phyloP scores from a whole-genome alignment of 2,113 vertebrate species.

The Odontesthes bonariensis region DNA sequence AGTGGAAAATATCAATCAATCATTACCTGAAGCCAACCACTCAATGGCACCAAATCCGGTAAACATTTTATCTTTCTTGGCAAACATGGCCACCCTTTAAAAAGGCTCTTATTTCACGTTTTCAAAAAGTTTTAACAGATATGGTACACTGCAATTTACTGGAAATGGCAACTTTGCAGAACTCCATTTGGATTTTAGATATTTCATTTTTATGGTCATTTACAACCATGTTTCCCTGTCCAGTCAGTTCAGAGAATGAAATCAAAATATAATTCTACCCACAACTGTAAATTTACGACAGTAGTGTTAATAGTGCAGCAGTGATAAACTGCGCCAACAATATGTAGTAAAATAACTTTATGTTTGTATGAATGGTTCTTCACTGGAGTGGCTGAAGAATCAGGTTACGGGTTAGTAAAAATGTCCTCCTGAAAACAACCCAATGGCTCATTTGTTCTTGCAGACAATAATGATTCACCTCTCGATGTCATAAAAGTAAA shows the following conservation, averaged over 20 bases:
- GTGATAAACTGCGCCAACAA: not conserved
- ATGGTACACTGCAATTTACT: not conserved
- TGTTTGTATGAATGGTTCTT: not conserved
- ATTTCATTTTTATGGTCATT: not conserved
- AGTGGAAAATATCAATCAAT: constrained; percentile 69
- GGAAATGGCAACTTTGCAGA: not conserved
- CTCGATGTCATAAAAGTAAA: too few species aligned
- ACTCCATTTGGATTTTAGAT: not conserved
- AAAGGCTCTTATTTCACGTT: constrained; percentile 1
- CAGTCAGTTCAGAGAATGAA: not conserved
- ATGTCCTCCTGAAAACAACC: too few species aligned
- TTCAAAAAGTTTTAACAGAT: constrained; percentile 15
- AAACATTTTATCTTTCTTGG: constrained; percentile 50
- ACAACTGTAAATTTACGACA: not conserved
- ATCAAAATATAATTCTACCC: not conserved
- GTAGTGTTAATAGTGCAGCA: not conserved
- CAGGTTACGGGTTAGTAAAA: too few species aligned
- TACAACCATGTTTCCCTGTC: not conserved
- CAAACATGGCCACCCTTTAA: constrained; percentile 16
- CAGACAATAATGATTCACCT: too few species aligned
- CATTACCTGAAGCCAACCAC: constrained; percentile 55
- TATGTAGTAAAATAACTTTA: not conserved
- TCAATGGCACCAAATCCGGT: constrained; percentile 59
- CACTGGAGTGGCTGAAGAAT: too few species aligned
- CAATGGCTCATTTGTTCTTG: too few species aligned